A percentile compares a stretch with the other conserved stretches of the same genome.
Evolutionary conservation across 2,113 vertebrate genomes (phyloP).

Genomic region (Triplophysa tibetana): DNA sequence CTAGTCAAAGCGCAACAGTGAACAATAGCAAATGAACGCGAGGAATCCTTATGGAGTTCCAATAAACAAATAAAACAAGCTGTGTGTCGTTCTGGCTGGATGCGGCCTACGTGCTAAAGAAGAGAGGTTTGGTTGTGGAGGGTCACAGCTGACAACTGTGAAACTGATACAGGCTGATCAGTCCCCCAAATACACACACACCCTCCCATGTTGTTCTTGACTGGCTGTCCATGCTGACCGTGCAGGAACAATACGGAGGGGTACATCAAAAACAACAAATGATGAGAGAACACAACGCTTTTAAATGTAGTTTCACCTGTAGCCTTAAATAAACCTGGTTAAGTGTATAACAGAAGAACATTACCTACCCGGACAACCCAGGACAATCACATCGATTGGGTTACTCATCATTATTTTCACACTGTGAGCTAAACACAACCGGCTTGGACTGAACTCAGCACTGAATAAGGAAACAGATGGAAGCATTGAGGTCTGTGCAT

Average conservation of each 20-base stretch:
- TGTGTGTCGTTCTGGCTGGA: neutral
- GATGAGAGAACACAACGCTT: constrained; percentile 26
- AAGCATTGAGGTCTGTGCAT: constrained; percentile 8
- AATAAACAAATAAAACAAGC: constrained; percentile 3
- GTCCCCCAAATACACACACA: neutral
- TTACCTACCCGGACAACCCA: neutral
- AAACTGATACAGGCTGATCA: constrained; percentile 45
- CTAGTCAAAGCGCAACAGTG: neutral
- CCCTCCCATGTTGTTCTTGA: constrained; percentile 44
- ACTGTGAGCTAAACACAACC: neutral
- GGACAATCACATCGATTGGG: neutral
- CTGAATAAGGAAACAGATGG: neutral
- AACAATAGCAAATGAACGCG: neutral
- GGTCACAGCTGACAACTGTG: constrained; percentile 42
- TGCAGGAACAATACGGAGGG: constrained; percentile 16
- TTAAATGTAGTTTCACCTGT: neutral
- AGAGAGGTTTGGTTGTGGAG: constrained; percentile 36
- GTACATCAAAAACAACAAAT: constrained; percentile 21
- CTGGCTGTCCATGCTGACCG: neutral
- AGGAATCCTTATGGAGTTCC: neutral
- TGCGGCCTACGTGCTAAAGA: constrained; percentile 44
- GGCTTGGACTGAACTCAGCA: constrained; percentile 8
- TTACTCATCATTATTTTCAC: constrained; percentile 12
- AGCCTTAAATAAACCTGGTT: neutral
- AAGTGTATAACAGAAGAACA: neutral